Evolutionary conservation across 2,888 invertebrate genomes (phyloP), one percentile per base, ranked within the genome.

Genomic region (Hipparchia semele): DNA sequence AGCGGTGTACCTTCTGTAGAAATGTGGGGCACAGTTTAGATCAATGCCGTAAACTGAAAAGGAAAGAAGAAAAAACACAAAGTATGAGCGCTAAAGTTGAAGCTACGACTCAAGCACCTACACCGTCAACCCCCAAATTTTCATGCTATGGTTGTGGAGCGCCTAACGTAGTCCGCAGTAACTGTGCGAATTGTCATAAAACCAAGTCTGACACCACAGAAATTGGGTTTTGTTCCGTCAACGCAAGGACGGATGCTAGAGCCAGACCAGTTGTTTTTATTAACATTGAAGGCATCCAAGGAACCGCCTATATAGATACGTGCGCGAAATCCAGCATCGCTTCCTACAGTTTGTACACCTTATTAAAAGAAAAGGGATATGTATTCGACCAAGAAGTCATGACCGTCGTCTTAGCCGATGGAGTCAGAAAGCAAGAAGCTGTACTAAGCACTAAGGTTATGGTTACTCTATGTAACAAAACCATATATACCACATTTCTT

Each of bases 81-180:
- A 4, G n/a, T 7, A 56, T n/a, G 13, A 56, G 12, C 56, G 7
- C 13, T n/a, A 56, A 56, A 56, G 12, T 9, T 4, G 59, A 39
- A 8, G 59, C 60, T 46, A n/a, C 1, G 9, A 67, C 71, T 2
- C 72, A 73, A 68, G 62, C 71, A 9, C 75, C 74, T 33, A 70
- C 76, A 7, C 74, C 74, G 2, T 73, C 72, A 7, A 10, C 58
- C 6, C 70, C 77, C 0, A 73, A 68, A 10, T 72, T 72, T 46
- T 59, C 49, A 0, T 76, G 78, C 39, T 78, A 78, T 39, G 76
- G 76, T 12, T 78, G 78, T 58, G 76, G 78, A 23, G 60, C 72
- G 0, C 77, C 78, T 3, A 72, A 72, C 6, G 73, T 75, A 56
- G 56, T 56, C n/a, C 56, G 56, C 13, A 56, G 56, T 56, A 56